Evolutionary conservation across 2,113 vertebrate genomes (phyloP), one percentile per base, ranked within the genome.

Genomic region (Zosterops borbonicus): DNA sequence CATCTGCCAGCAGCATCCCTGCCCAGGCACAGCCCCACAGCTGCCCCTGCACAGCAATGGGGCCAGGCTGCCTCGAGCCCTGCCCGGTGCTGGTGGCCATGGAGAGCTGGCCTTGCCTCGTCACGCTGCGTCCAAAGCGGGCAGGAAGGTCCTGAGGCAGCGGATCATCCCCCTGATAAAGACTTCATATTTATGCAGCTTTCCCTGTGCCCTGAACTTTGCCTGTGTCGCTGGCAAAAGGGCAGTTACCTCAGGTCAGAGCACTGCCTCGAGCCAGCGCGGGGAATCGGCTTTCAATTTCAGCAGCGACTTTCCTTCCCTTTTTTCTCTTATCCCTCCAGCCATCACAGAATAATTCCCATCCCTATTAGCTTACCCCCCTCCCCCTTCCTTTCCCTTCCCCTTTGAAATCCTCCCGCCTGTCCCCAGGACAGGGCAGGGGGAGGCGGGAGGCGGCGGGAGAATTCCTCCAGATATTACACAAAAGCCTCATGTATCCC

Each of bases 401-500:
- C 92, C 97, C 97, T 98, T 98, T 98, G 98, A 98, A 98, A 98
- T 96, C 95, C 90, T 92, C 83, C 94, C 94, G 92, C 92, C 97
- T 95, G 97, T 98, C 97, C 97, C 94, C 22, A 17, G 92, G 96
- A 97, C 21, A 56, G 86, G 90, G 87, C 92, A 94, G 92, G 89
- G 89, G 94, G 83, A 94, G 94, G 92, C 50, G 20, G 84, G 87
- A 89, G 94, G 80, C 87, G 90, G 94, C 71, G 52, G 87, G 86
- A 96, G 95, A 97, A 97, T 97, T 98, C 96, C 97, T 97, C 93
- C 93, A 92, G 93, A 95, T 96, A 77, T 92, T 91, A 95, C 96
- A 98, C 97, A 98, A 98, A 98, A 97, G 97, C 96, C 94, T 97
- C 96, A 97, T 97, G 97, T 95, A 98, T 97, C 97, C 96, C 97